Evolutionary conservation across 2,888 invertebrate species (phyloP).

Genomic region (Euplagia quadripunctaria): DNA sequence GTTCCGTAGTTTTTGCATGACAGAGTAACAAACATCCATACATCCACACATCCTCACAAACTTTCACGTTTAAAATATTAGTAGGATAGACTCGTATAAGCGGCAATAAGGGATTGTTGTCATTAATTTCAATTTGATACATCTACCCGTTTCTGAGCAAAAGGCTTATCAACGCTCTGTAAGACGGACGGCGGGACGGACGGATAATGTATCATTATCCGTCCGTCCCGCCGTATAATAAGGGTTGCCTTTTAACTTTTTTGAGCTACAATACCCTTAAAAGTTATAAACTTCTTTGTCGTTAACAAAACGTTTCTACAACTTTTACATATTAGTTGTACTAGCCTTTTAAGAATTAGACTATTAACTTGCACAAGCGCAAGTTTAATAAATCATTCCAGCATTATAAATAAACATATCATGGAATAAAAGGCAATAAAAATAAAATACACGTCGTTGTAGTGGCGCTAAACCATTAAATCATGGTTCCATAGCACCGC

Average conservation of each 20-base stretch:
- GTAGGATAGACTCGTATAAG: background rate
- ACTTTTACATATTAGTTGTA: background rate
- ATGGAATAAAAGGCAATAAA: constrained; percentile 16
- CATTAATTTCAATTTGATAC: constrained; percentile 4
- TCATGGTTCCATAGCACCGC: constrained; percentile 41
- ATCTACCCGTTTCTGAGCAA: background rate
- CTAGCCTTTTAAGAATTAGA: too few relatives aligned
- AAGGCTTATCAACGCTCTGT: background rate
- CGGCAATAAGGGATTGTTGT: background rate
- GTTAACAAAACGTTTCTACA: constrained; percentile 2
- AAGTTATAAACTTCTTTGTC: background rate
- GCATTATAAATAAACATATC: background rate
- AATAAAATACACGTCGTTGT: constrained; percentile 14
- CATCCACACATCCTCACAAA: too few relatives aligned
- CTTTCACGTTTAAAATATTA: too few relatives aligned
- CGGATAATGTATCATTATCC: too few relatives aligned
- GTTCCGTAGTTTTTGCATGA: too few relatives aligned
- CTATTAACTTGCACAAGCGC: background rate
- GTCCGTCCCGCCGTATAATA: too few relatives aligned
- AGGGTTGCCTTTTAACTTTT: background rate
- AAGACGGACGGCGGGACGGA: background rate
- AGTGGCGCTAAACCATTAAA: constrained; percentile 47
- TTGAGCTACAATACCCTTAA: background rate
- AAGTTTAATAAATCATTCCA: background rate
- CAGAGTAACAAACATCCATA: too few relatives aligned